phyloP scores from a whole-genome alignment of 2,797 vertebrate genomes.

The Urocyon cinereoargenteus region DNA sequence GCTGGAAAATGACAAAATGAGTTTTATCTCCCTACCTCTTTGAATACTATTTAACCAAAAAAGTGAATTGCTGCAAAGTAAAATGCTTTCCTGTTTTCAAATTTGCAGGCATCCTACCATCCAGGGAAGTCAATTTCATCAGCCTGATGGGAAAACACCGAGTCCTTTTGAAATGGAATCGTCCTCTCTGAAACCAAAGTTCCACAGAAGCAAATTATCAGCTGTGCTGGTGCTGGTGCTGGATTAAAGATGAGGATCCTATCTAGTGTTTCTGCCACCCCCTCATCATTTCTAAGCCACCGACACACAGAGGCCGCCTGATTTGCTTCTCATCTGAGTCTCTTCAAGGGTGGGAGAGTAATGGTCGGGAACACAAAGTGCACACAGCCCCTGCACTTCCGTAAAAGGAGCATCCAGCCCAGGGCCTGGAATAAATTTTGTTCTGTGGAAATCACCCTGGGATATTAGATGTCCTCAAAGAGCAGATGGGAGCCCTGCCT shows the following conservation, averaged over 20 bases:
- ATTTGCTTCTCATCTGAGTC: constrained; percentile 15
- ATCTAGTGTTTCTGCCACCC: background rate
- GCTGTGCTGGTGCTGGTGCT: accelerated
- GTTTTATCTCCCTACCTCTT: background rate
- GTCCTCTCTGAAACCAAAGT: background rate
- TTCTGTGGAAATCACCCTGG: background rate
- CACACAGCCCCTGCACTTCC: background rate
- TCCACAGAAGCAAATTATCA: background rate
- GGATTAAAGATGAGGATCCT: background rate
- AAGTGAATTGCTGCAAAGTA: background rate
- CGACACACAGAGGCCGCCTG: background rate
- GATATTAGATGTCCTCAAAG: constrained; percentile 50
- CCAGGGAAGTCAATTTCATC: background rate
- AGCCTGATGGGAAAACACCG: background rate
- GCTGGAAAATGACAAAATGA: background rate
- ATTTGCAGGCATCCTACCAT: background rate
- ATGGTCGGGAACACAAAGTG: background rate
- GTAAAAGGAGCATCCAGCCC: background rate
- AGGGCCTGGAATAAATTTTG: accelerated
- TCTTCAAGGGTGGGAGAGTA: background rate
- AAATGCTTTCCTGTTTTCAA: background rate
- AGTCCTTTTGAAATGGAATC: background rate
- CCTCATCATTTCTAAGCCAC: background rate
- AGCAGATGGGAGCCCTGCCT: constrained; percentile 66
- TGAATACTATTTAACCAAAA: constrained; percentile 43